These are phyloP conservation scores for Mohoua ochrocephala DNA, from an alignment of 2,113 vertebrate genomes.

Conservation along the genomic window DNA sequence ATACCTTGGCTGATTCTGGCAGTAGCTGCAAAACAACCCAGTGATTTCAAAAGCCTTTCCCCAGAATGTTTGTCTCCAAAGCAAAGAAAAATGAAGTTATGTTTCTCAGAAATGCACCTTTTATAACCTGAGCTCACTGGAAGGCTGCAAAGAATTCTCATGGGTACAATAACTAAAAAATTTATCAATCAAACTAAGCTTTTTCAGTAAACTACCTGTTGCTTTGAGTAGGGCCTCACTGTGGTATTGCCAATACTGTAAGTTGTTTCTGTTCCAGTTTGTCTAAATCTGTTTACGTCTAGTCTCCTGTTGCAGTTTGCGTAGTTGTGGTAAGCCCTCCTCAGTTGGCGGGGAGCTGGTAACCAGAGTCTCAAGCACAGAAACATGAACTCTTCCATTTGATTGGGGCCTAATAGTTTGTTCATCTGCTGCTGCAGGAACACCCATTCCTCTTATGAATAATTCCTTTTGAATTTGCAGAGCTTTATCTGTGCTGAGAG, in stretches of 20 bases:
- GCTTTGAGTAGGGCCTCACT: not conserved
- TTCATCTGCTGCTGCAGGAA: not conserved
- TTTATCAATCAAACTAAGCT: not conserved
- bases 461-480: not conserved
- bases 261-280: not conserved
- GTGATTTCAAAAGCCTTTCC: not conserved
- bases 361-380: not conserved
- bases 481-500: not conserved
- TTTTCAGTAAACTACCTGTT: not conserved
- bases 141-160: not conserved
- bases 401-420: not conserved
- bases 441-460: not conserved
- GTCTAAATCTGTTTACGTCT: not conserved
- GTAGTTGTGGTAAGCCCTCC: not conserved
- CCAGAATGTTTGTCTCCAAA: not conserved
- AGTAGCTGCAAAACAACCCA: not conserved
- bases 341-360: not conserved
- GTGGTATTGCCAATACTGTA: not conserved
- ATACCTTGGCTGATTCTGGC: not conserved
- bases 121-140: not conserved
- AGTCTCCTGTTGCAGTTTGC: rapidly evolving
- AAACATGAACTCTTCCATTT: not conserved
- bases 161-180: not conserved
- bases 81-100: not conserved
- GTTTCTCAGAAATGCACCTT: rapidly evolving